These are phyloP conservation scores for Geothlypis trichas DNA, from an alignment of 2,113 vertebrate genomes.

Conservation along the genomic window DNA sequence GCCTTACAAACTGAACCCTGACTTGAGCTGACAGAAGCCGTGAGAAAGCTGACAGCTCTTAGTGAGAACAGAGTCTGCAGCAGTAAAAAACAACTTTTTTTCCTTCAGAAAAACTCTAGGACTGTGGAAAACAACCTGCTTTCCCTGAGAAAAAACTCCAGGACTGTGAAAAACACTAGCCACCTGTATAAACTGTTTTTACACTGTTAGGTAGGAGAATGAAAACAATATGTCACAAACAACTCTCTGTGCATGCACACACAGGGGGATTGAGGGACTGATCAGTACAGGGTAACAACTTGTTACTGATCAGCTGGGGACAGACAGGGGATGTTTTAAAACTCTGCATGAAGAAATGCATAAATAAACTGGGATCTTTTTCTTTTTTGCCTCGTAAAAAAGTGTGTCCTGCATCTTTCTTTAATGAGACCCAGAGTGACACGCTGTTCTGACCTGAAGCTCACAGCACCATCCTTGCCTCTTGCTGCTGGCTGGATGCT, in stretches of 20 bases:
- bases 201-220: background rate
- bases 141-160: background rate
- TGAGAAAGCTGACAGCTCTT: background rate
- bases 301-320: background rate
- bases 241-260: background rate
- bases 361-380: background rate
- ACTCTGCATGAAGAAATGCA: background rate
- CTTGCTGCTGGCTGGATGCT: background rate
- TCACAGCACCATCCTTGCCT: background rate
- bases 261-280: background rate
- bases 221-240: background rate
- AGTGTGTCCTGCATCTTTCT: background rate
- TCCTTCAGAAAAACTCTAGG: background rate
- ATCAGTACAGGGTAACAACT: background rate
- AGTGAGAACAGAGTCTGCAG: background rate
- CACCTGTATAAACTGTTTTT: background rate
- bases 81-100: background rate
- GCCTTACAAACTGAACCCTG: background rate
- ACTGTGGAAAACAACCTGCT: background rate
- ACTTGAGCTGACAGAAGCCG: background rate
- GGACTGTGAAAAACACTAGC: background rate
- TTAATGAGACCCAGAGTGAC: background rate
- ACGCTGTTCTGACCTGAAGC: background rate
- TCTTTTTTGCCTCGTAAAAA: background rate
- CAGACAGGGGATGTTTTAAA: background rate